Evolutionary conservation across 2,888 invertebrate genomes (phyloP).

Genomic region (Cryptophagus acutangulus): DNA sequence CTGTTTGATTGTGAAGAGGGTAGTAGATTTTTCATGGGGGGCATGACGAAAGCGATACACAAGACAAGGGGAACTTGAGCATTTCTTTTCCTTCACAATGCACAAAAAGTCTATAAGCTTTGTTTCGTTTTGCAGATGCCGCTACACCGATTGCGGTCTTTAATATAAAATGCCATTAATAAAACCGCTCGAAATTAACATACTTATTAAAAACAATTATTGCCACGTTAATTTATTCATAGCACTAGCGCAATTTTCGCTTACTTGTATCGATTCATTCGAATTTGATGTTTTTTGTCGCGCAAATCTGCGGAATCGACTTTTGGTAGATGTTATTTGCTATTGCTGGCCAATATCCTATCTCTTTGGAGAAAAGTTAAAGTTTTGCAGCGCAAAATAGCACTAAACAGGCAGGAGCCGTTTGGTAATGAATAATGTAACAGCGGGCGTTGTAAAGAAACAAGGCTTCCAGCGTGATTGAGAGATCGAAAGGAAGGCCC

Average conservation of each 20-base stretch:
- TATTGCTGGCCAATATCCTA: too few species aligned
- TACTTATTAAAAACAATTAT: conserved; percentile 30
- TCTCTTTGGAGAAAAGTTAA: conserved; percentile 19
- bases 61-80: conserved; percentile 4
- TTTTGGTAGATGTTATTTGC: too few species aligned
- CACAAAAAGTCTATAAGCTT: not conserved
- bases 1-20: conserved; percentile 1
- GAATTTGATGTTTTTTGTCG: too few species aligned
- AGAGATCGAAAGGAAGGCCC: conserved; percentile 48
- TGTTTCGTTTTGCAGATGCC: conserved; percentile 16
- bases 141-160: conserved; percentile 21
- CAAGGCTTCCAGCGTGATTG: conserved; percentile 48
- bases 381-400: conserved; percentile 31
- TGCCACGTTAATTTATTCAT: too few species aligned
- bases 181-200: conserved; percentile 22
- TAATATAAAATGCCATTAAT: conserved; percentile 3
- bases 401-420: conserved; percentile 32
- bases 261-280: too few species aligned
- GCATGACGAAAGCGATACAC: conserved; percentile 1
- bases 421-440: conserved; percentile 49
- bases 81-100: not conserved
- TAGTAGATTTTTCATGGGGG: conserved; percentile 1
- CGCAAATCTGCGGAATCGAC: too few species aligned
- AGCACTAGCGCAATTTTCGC: too few species aligned
- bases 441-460: conserved; percentile 48